Conservation (phyloP, 2,113 vertebrate genomes). For the Bungarus multicinctus region DNA sequence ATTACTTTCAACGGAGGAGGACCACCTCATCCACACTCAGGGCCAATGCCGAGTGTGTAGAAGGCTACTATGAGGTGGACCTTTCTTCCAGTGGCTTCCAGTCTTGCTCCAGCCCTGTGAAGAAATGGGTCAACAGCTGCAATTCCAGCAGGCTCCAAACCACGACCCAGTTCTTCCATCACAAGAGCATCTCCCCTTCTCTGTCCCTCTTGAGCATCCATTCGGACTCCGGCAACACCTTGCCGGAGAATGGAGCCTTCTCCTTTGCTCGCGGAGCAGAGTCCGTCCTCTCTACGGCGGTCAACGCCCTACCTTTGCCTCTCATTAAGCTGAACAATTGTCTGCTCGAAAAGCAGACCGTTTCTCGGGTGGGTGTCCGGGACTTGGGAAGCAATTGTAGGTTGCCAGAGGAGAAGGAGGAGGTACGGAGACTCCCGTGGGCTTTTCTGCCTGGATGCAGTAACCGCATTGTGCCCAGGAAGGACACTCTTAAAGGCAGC, state of each 20-base stretch:
- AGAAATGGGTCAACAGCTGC: slow-evolving; percentile 54
- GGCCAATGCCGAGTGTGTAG: slow-evolving; percentile 65
- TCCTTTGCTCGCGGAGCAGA: slow-evolving; percentile 30
- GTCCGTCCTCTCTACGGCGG: slow-evolving; percentile 45
- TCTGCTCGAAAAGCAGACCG: slow-evolving; percentile 55
- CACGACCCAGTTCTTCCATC: slow-evolving; percentile 64
- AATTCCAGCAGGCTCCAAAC: slow-evolving; percentile 63
- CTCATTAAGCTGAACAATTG: slow-evolving; percentile 68
- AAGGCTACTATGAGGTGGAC: slow-evolving; percentile 74
- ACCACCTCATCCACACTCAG: slow-evolving; percentile 51
- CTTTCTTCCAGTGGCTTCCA: slow-evolving; percentile 59
- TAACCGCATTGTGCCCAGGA: accelerated
- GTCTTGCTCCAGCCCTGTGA: slow-evolving; percentile 36
- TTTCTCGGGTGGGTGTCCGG: slow-evolving; percentile 15
- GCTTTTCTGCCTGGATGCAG: accelerated
- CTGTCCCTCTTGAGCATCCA: slow-evolving; percentile 66
- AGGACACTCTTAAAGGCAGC: not conserved
- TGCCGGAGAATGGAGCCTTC: slow-evolving; percentile 45
- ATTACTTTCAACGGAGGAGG: slow-evolving; percentile 66
- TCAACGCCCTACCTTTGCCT: slow-evolving; percentile 43
- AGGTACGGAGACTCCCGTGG: slow-evolving; percentile 26
- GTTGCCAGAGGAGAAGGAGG: not conserved
- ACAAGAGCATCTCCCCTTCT: slow-evolving; percentile 62
- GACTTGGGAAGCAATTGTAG: not conserved
- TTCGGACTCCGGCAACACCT: slow-evolving; percentile 63